Evolutionary conservation across 2,888 invertebrate species (phyloP), one percentile per base, ranked within the genome.

Genomic region (Neoascia interrupta): DNA sequence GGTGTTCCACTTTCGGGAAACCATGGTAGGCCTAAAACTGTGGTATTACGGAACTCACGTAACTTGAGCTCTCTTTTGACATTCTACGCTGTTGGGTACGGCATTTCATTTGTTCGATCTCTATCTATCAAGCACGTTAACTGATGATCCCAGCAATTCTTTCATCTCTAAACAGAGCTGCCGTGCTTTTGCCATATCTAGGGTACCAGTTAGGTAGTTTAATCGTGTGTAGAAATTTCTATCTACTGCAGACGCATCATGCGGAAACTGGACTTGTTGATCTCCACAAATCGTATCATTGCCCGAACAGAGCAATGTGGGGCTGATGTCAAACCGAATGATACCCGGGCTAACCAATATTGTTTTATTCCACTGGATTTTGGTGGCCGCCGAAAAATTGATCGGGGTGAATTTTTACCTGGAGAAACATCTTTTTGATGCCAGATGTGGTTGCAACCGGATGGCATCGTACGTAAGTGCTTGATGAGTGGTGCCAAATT

Each of bases 301-400:
- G 70, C 37, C 1, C 58, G 69, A 6, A 70, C 53, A 2, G 60
- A 49, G 34, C 60, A 49, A 13, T 60, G 51, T 37, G 69, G 58
- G 10, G 60, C 51, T 13, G 72, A 72, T 3, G 63, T 34, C 31
- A 72, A 11, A n/a, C 63, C 63, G 26, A 41, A 53, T 0, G 60
- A 60, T 1, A 56, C 54, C 3, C 19, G 23, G 1, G 66, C 56
- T 16, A 66, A 37, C 53, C 64, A 64, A 10, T 64, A 53, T 51
- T 51, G 34, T 6, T 51, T 51, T 0, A 51, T 19, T 1, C n/a
- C 5, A 8, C 13, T 19, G 1, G 34, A n/a, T 1, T 1, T n/a
- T n/a, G 5, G 11, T 8, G 54, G 47, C 8, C 58, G 23, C 68
- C 60, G 60, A 8, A 69, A 47, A 13, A 69, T 69, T 69, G 69